A percentile compares a stretch with the other conserved stretches of the same genome.
These are phyloP conservation scores for Leucophora obtusa DNA, from an alignment of 2,888 invertebrate genomes.

Conservation along the genomic window DNA sequence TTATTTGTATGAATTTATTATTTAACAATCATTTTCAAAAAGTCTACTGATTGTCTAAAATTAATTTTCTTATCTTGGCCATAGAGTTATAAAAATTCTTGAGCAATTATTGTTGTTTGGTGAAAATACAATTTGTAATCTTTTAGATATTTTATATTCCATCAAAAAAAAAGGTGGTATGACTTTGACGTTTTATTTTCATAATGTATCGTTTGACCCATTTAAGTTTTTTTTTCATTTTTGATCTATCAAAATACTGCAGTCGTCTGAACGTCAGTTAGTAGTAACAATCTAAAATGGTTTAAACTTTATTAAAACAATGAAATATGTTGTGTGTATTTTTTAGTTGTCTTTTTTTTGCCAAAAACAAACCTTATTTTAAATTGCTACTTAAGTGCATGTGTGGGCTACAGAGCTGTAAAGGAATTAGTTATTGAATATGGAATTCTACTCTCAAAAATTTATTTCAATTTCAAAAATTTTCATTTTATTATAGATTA, in stretches of 20 bases:
- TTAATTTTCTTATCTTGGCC: too few species aligned
- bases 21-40: too few species aligned
- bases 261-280: not conserved
- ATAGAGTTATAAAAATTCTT: not conserved
- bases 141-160: not conserved
- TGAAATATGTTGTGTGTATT: not conserved
- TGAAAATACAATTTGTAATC: not conserved
- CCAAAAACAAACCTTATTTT: too few species aligned
- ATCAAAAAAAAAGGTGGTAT: not conserved
- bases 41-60: too few species aligned
- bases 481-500: too few species aligned
- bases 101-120: not conserved
- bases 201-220: conserved; percentile 8
- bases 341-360: too few species aligned
- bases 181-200: not conserved
- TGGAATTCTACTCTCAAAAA: too few species aligned
- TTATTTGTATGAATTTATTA: too few species aligned
- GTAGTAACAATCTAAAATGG: not conserved
- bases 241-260: conserved; percentile 10
- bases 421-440: too few species aligned
- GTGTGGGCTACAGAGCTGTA: too few species aligned
- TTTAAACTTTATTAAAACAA: not conserved
- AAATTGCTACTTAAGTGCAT: too few species aligned
- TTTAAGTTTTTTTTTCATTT: conserved; percentile 1
- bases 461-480: too few species aligned